A percentile compares a stretch with the other conserved stretches of the same genome.
phyloP scores from a whole-genome alignment of 2,113 vertebrate genomes.

The Laticauda laticaudata region DNA sequence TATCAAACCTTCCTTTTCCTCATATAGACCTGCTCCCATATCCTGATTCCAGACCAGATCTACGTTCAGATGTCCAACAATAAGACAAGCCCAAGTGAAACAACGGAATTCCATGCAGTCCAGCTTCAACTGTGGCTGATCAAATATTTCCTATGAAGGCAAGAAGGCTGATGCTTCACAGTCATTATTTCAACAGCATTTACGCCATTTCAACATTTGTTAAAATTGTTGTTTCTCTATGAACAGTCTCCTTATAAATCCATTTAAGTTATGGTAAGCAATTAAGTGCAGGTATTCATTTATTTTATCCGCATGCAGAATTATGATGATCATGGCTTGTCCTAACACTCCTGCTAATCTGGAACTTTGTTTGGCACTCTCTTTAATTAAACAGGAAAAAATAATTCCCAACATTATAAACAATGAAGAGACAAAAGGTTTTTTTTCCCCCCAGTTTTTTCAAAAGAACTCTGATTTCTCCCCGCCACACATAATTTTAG shows the following conservation, averaged over 20 bases:
- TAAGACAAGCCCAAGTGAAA: background rate
- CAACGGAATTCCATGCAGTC: background rate
- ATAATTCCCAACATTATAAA: background rate
- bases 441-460: background rate
- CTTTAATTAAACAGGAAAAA: background rate
- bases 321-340: no score
- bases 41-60: background rate
- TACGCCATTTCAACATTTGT: background rate
- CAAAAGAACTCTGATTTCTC: background rate
- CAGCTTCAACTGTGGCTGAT: no score
- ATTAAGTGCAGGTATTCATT: background rate
- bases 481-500: background rate
- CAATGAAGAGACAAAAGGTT: background rate
- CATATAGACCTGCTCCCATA: background rate
- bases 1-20: background rate
- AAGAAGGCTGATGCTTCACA: background rate
- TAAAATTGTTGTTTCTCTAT: background rate
- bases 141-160: no score
- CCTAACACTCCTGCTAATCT: background rate
- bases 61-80: background rate
- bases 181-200: background rate
- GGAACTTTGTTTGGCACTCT: background rate
- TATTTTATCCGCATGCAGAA: background rate
- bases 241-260: background rate
- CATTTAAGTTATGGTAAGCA: background rate